Base-by-base conservation (phyloP, 1,140 invertebrate genomes). In the Zaprionus vittiger region DNA sequence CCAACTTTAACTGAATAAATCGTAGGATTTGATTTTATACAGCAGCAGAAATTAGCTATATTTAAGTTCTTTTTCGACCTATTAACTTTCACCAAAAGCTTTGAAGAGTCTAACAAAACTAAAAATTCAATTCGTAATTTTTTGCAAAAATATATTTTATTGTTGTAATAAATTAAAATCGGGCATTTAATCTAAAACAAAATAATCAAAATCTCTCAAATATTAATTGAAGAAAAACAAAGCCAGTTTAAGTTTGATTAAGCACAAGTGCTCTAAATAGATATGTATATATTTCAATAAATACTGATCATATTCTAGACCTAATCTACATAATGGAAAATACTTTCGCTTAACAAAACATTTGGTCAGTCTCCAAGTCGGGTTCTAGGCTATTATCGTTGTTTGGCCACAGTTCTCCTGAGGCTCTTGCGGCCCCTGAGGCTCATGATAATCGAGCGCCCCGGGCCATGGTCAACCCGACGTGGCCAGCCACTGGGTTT, bases 401-500 rank as follows among this genome's bases (percentile, higher is more conserved):
- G 52, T 20, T 37, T 52, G 62, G 41, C 68, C 65, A 44, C 61
- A 76, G 61, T 22, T 11, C 17, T 14, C 7, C 47, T 52, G 11
- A 12, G 47, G 20, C 47, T 22, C 47, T 24, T 22, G 22, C 17
- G 47, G n/a, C 24, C 31, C 14, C 17, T 31, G 59, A 66, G 41
- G 49, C 60, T 64, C 60, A 54, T 72, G 71, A 87, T 87, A 84
- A 87, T 84, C 84, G 83, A 84, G 80, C 82, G 75, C 75, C 75
- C 70, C 64, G 72, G 54, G 44, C 41, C 31, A 24, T n/a, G 47
- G 59, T 28, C 49, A 84, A 89, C 84, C 84, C 85, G 20, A 52
- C 47, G 89, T 90, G 84, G 84, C 84, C 84, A 89, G 84, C 85
- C 85, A 90, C 81, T 89, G 85, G 86, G 85, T 89, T 77, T 64